Base-by-base conservation (phyloP, 2,797 vertebrate genomes). In the Erpetoichthys calabaricus region DNA sequence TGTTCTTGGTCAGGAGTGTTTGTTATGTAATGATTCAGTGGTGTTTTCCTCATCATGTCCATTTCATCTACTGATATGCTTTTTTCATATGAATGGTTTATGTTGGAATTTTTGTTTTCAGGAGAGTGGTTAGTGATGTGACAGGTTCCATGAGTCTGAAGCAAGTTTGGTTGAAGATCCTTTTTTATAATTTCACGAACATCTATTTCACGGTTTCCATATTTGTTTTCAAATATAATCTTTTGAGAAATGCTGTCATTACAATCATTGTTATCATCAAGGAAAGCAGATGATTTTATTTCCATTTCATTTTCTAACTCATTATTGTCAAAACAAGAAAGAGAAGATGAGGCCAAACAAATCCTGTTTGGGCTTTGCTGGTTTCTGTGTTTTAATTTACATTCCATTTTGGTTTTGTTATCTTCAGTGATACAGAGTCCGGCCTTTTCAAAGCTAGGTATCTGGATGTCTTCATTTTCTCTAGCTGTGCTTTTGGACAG, bases 371-470 rank as follows among this genome's bases (percentile, higher is more conserved):
- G 47, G 55, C 42, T 51, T 8, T 42, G 41, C 55, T 46, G 42
- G 44, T 9, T 1, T 3, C 45, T 61, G 66, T 71, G 56, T 62
- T 69, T 69, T 64, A 43, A 8, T 67, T 66, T 58, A 60, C 6
- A 47, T 43, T 69, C 71, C 69, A 72, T 66, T 67, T 61, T 25
- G 10, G 56, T 52, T 1, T 62, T 69, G 66, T 55, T 60, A 56
- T 75, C 74, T 57, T 56, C 56, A 54, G 56, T 47, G 45, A 60
- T 61, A 66, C 63, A 57, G 54, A 71, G 61, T 63, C 42, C 57
- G 59, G 49, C 46, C 56, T 69, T 67, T 64, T 69, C 68, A 57
- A 68, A 70, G 42, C 46, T 60, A 51, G 47, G 57, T 63, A 72
- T 78, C 59, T 73, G 66, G 67, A 53, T 45, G n/a, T 61, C 47